These are phyloP conservation scores for Esox niger DNA, from an alignment of 2,113 vertebrate species.

Conservation along the genomic window DNA sequence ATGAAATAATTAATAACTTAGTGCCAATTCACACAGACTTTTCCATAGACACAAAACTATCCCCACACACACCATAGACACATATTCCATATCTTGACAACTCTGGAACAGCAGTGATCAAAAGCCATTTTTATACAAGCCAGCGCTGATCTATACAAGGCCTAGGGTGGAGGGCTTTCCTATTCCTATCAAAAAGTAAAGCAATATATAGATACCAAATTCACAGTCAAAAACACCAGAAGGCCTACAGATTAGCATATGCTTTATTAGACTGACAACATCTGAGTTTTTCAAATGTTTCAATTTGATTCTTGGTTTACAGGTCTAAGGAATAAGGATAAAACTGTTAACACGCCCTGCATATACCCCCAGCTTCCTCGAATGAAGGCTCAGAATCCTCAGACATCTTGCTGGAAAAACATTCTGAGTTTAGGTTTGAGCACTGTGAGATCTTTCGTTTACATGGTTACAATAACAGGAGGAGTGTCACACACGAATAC, in stretches of 20 bases:
- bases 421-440: constrained; percentile 15
- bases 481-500: background rate
- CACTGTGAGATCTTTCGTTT: constrained; percentile 13
- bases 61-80: too few species aligned
- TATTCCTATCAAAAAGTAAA: constrained; percentile 5
- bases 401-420: constrained; percentile 8
- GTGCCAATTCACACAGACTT: too few species aligned
- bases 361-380: constrained; percentile 6
- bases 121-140: constrained; percentile 10
- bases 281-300: constrained; percentile 20
- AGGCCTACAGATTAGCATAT: constrained; percentile 20
- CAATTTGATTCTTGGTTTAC: constrained; percentile 23
- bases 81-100: too few species aligned
- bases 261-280: constrained; percentile 25
- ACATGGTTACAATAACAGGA: background rate
- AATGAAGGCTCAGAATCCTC: constrained; percentile 34
- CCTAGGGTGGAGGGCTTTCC: constrained; percentile 8
- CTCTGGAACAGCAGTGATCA: background rate
- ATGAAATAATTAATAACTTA: too few species aligned
- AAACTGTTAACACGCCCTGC: constrained; percentile 26
- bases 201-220: background rate
- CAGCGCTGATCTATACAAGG: constrained; percentile 20
- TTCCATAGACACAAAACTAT: too few species aligned
- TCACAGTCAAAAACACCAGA: constrained; percentile 1
- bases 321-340: constrained; percentile 18